Percentiles rank a stretch among this genome's conserved stretches.
Conservation (phyloP, 2,888 invertebrate species). For the Acanthacorydalis orientalis region DNA sequence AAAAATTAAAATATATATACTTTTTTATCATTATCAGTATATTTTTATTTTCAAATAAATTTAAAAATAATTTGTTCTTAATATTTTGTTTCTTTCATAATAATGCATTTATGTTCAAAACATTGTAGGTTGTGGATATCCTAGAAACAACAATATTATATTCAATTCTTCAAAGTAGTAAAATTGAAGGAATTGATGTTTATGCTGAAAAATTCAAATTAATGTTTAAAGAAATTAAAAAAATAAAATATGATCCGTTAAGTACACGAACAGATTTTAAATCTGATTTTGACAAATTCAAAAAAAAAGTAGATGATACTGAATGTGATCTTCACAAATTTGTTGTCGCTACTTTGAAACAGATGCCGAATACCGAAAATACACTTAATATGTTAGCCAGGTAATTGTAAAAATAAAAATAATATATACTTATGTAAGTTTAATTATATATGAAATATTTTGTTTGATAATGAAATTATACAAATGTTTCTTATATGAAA, state of each 20-base stretch:
- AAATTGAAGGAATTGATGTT: slow-evolving; percentile 64
- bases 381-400: slow-evolving; percentile 21
- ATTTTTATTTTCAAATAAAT: no score
- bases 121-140: slow-evolving; percentile 50
- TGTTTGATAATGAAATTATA: no score
- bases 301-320: slow-evolving; percentile 46
- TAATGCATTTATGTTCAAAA: no score
- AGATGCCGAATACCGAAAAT: slow-evolving; percentile 22
- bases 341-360: slow-evolving; percentile 36
- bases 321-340: slow-evolving; percentile 58
- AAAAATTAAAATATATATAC: no score
- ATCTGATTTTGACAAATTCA: slow-evolving; percentile 56
- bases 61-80: no score
- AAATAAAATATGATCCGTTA: slow-evolving; percentile 60
- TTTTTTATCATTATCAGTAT: no score
- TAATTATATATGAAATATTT: no score
- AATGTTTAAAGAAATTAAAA: slow-evolving; percentile 46
- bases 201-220: slow-evolving; percentile 49
- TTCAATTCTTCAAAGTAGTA: slow-evolving; percentile 54
- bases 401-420: slow-evolving; percentile 10
- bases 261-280: slow-evolving; percentile 69
- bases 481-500: no score
- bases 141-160: slow-evolving; percentile 56
- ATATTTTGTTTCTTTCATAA: no score
- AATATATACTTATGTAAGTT: no score